Conservation (phyloP, 2,797 vertebrate genomes). For the Onychomys leucogaster region DNA sequence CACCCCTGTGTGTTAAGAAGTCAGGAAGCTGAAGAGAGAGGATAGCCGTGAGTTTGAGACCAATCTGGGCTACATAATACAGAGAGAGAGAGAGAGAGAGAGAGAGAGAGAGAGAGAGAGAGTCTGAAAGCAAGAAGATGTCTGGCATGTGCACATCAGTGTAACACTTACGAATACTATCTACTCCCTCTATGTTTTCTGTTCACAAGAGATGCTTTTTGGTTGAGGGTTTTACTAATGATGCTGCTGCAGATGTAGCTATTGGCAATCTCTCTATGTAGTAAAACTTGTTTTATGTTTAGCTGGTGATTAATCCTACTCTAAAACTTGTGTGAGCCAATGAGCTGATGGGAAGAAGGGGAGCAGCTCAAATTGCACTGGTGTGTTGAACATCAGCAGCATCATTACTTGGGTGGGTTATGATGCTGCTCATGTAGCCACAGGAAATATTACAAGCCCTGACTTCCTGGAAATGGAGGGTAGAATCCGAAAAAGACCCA, state of each 20-base stretch:
- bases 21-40: neutral
- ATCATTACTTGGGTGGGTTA: conserved; percentile 8
- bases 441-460: conserved; percentile 2
- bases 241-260: neutral
- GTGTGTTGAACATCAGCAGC: neutral
- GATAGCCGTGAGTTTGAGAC: neutral
- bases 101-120: too few species aligned
- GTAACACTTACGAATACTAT: neutral
- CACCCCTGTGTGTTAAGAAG: neutral
- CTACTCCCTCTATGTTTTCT: conserved; percentile 6
- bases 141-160: neutral
- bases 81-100: too few species aligned
- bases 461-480: conserved; percentile 17
- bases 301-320: neutral
- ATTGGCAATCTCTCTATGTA: neutral
- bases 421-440: neutral
- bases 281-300: conserved; percentile 34
- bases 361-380: neutral
- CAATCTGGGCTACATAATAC: neutral
- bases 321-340: neutral
- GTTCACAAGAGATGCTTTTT: neutral
- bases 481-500: neutral
- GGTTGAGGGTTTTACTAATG: neutral
- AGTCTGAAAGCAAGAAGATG: neutral
- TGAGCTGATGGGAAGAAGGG: neutral